Percentiles rank a stretch among this genome's conserved stretches.
Conservation (phyloP, 2,888 invertebrate genomes). For the Acanthosepion lycidas region DNA sequence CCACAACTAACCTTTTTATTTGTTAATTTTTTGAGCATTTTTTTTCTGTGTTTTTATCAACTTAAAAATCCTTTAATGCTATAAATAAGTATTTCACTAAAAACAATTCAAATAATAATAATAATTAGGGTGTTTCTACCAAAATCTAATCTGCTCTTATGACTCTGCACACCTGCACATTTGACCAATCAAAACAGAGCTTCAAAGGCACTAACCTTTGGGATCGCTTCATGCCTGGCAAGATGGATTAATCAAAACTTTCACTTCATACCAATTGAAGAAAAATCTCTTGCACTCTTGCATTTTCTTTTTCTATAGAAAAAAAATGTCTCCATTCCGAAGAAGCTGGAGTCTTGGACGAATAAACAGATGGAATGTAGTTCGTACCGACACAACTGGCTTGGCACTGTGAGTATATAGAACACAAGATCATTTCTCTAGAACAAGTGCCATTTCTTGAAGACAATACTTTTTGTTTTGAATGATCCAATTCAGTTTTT, state of each 20-base stretch:
- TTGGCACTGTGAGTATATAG: neutral
- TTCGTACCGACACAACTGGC: neutral
- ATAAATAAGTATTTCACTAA: neutral
- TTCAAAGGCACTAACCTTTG: neutral
- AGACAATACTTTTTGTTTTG: too few relatives aligned
- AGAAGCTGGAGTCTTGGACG: neutral
- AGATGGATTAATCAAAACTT: neutral
- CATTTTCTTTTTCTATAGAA: neutral
- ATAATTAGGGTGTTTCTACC: neutral
- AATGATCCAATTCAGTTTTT: too few relatives aligned
- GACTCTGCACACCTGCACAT: neutral
- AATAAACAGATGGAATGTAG: neutral
- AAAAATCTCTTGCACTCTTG: neutral
- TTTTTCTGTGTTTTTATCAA: neutral
- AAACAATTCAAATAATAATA: too few relatives aligned
- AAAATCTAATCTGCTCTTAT: neutral
- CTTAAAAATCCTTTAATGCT: neutral
- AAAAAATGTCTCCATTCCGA: conserved; percentile 33
- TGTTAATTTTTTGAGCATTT: neutral
- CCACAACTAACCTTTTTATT: neutral
- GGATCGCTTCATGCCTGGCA: neutral
- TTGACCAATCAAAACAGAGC: neutral
- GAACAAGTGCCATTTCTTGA: too few relatives aligned
- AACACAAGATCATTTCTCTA: neutral
- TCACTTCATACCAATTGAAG: neutral